Percentiles rank a stretch among this genome's conserved stretches.
Conservation (phyloP, 37 sponge, comb jelly and placozoan genomes). For the Diacarnus erythraeanus region DNA sequence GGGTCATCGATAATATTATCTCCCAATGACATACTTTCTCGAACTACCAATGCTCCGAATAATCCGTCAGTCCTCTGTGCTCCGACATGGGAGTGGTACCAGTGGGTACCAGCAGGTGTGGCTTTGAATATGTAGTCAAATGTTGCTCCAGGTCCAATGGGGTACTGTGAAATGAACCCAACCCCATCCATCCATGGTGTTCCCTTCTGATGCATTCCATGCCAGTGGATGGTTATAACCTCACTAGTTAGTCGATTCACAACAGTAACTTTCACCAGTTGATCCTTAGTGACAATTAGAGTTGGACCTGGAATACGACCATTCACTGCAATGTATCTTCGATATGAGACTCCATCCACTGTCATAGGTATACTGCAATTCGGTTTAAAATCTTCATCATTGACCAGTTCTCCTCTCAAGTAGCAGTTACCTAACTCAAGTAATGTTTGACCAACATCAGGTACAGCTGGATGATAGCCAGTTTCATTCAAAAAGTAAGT, state of each 20-base stretch:
- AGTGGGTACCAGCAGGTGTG: constrained; percentile 63
- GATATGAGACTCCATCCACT: constrained; percentile 49
- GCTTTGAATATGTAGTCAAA: constrained; percentile 65
- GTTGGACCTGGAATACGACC: constrained; percentile 66
- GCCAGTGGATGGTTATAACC: constrained; percentile 76
- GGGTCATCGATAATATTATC: constrained; percentile 43
- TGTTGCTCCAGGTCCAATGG: constrained; percentile 34
- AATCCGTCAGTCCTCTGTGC: constrained; percentile 71
- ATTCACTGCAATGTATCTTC: constrained; percentile 46
- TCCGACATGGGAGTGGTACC: constrained; percentile 81
- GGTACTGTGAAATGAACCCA: constrained; percentile 57
- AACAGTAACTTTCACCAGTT: constrained; percentile 42
- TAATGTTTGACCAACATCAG: background rate
- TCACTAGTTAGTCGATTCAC: constrained; percentile 53
- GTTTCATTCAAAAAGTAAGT: constrained; percentile 2
- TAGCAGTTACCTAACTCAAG: background rate
- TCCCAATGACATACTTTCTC: constrained; percentile 23
- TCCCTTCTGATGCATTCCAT: constrained; percentile 62
- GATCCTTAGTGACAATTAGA: constrained; percentile 34
- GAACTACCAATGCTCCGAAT: constrained; percentile 70
- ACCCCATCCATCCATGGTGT: constrained; percentile 81
- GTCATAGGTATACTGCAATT: constrained; percentile 38
- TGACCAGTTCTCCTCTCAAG: background rate
- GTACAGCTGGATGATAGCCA: background rate
- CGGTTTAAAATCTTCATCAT: background rate